Evolutionary conservation across 2,888 invertebrate genomes (phyloP).

Genomic region (Drosophila mulleri): DNA sequence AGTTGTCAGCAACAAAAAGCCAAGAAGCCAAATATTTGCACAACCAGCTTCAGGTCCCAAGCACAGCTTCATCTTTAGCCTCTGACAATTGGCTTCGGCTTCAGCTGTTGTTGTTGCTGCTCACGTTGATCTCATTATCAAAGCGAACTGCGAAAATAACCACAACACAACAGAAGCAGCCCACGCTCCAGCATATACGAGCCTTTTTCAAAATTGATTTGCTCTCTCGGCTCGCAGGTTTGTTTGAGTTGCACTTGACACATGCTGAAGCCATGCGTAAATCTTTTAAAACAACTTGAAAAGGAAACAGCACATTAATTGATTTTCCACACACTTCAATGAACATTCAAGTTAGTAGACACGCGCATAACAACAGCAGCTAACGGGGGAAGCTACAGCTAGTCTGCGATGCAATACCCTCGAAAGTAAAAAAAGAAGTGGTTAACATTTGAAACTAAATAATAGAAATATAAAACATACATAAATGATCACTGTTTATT

Average conservation of each 20-base stretch:
- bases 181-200: not conserved
- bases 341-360: constrained; percentile 52
- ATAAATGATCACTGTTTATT: not conserved
- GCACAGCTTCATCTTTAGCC: constrained; percentile 12
- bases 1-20: constrained; percentile 69
- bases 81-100: constrained; percentile 11
- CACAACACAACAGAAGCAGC: constrained; percentile 44
- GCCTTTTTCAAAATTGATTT: constrained; percentile 66
- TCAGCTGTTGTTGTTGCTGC: constrained; percentile 21
- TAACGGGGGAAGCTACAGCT: not conserved
- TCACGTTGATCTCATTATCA: constrained; percentile 72
- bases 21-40: constrained; percentile 68
- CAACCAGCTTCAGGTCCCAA: constrained; percentile 53
- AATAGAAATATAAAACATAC: too few relatives aligned
- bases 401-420: constrained; percentile 17
- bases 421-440: not conserved
- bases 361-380: constrained; percentile 17
- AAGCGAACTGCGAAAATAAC: constrained; percentile 56
- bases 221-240: constrained; percentile 47
- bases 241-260: constrained; percentile 78
- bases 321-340: constrained; percentile 67
- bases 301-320: constrained; percentile 68
- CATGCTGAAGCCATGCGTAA: constrained; percentile 74
- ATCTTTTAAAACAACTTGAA: constrained; percentile 69
- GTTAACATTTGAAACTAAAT: not conserved